Evolutionary conservation across 2,888 invertebrate genomes (phyloP), one percentile per base, ranked within the genome.

Genomic region (Sesamia inferens): DNA sequence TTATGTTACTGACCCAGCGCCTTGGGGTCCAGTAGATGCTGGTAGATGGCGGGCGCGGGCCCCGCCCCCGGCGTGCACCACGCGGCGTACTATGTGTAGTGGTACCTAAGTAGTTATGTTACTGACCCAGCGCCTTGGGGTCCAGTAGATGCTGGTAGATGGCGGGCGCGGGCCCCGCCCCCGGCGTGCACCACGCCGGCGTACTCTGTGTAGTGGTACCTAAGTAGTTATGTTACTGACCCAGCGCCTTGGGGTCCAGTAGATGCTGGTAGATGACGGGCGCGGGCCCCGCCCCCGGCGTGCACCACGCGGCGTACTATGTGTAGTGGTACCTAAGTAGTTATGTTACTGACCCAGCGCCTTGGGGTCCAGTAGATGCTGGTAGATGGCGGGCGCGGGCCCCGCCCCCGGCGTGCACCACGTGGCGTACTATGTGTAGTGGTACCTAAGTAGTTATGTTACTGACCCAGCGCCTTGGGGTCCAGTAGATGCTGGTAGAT

Each of bases 281-380:
- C 80, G 95, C 88, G 55, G 94, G 90, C 74, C 91, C 91, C 75
- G 94, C 94, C 85, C 59, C 87, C 44, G 91, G 92, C 85, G 92
- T 88, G 92, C 93, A 93, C 95, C 95, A 96, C 3, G 95, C 95
- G n/a, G n/a, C n/a, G n/a, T n/a, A n/a, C n/a, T n/a, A n/a, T n/a
- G n/a, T n/a, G n/a, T n/a, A n/a, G n/a, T n/a, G n/a, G 11, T 42
- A 68, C 16, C 19, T 47, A 24, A 63, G 7, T 42, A 42, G 55
- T 54, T 4, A 58, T 62, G 62, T 63, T 24, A 85, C 87, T 82
- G 44, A 94, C 94, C 94, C 4, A 93, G 89, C 73, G 94, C 94
- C 69, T 80, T 82, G 7, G 90, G 90, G 85, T 94, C 94, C 47
- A 95, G 92, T 84, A 95, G 92, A 14, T 91, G 92, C 11, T 84